Evolutionary conservation across 2,797 vertebrate species (phyloP), one percentile per base, ranked within the genome.

Genomic region (Characodon lateralis): DNA sequence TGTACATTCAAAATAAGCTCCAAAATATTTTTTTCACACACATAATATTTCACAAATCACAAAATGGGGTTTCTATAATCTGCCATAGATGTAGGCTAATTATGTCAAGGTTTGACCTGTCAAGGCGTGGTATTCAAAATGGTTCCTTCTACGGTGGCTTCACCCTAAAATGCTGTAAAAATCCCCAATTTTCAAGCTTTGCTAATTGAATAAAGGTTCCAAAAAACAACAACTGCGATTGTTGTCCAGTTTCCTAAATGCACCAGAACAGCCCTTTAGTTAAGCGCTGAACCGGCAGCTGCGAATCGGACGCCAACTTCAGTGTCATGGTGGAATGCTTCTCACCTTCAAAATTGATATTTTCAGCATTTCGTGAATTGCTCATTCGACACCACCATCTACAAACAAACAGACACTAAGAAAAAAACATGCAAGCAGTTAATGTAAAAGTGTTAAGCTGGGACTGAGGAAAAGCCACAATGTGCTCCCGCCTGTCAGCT

Each of bases 271-370:
- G 10, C 50, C 14, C 2, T 5, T 53, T 20, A 1, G 10, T 59
- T 9, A 26, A 59, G 58, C 13, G 26, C 58, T 26, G 6, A 61
- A 18, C 31, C 59, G 6, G 2, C 59, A 31, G 14, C 28, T 18
- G 59, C 2, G 28, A 31, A 31, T 61, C 31, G 20, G 18, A 22
- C 61, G 7, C 16, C 31, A 22, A 18, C 28, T 63, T 61, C 26
- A 31, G 26, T 28, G 26, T 31, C 59, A 2, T 46, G 66, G 13
- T 1, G 5, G 35, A 61, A 46, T 4, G 8, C 6, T 2, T n/a
- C 76, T 77, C 20, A 77, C 76, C 76, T 77, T 77, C 28, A 71
- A 18, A 71, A 77, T 77, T 2, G 43, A 59, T 31, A 77, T 71
- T 59, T 71, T 31, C 12, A 71, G 9, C 75, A 77, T 77, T 35